Evolutionary conservation across 2,113 vertebrate genomes (phyloP).

Genomic region (Cyprinodon brontotheroides): DNA sequence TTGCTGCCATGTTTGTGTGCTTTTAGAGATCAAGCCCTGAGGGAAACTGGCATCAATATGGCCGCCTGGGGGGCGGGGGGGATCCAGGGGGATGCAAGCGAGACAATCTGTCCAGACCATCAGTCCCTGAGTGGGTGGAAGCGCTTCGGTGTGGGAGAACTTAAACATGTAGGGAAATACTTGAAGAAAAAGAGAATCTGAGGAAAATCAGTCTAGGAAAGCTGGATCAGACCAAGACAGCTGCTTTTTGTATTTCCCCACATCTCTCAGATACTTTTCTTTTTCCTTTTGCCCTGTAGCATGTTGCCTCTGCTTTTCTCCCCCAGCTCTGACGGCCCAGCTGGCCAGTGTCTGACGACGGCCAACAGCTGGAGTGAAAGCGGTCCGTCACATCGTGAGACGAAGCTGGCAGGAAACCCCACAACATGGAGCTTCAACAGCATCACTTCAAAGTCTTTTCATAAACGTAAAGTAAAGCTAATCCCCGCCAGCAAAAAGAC

Average conservation of each 20-base stretch:
- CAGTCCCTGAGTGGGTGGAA: constrained; percentile 54
- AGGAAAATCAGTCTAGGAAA: constrained; percentile 33
- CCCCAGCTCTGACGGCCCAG: constrained; percentile 56
- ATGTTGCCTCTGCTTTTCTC: neutral
- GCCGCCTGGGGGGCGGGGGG: constrained; percentile 29
- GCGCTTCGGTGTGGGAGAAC: constrained; percentile 40
- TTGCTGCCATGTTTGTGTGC: constrained; percentile 51
- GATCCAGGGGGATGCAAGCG: constrained; percentile 8
- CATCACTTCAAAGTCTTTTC: neutral
- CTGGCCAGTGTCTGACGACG: constrained; percentile 75
- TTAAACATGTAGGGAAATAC: constrained; percentile 2
- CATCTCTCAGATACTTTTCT: constrained; percentile 66
- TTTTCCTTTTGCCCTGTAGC: constrained; percentile 42
- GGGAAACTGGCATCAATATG: constrained; percentile 57
- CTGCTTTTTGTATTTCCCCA: constrained; percentile 69
- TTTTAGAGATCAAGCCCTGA: constrained; percentile 51
- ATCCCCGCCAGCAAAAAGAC: no score
- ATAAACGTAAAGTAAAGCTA: no score
- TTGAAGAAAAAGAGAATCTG: constrained; percentile 1
- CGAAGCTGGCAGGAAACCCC: constrained; percentile 46
- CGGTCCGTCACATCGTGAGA: constrained; percentile 35
- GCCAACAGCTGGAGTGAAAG: constrained; percentile 76
- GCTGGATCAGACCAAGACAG: constrained; percentile 67
- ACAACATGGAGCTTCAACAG: constrained; percentile 7
- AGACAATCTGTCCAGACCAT: constrained; percentile 54